A percentile compares a stretch with the other conserved stretches of the same genome.
Evolutionary conservation across 2,888 invertebrate genomes (phyloP).

Genomic region (Panorpa germanica): DNA sequence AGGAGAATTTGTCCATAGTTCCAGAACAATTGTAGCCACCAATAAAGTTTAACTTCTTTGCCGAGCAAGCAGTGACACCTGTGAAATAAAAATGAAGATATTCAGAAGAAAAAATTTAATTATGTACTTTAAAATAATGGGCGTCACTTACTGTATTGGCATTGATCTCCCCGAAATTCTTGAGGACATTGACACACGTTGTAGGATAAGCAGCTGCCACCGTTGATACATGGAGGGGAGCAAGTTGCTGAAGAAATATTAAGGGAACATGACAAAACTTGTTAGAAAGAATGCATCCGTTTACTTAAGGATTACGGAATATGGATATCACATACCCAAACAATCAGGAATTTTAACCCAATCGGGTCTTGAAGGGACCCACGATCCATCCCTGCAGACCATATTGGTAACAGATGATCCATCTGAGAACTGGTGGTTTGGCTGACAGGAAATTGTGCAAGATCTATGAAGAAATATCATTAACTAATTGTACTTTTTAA

Average conservation of each 20-base stretch:
- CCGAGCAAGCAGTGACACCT: conserved; percentile 39
- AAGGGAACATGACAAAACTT: conserved; percentile 11
- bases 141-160: conserved; percentile 42
- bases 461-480: conserved; percentile 24
- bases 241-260: conserved; percentile 37
- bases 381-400: conserved; percentile 46
- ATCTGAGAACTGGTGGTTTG: conserved; percentile 48
- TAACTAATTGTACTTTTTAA: conserved; percentile 7
- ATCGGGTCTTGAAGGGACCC: conserved; percentile 45
- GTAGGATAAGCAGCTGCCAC: conserved; percentile 58
- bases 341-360: conserved; percentile 49
- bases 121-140: no score
- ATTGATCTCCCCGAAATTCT: conserved; percentile 47
- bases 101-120: conserved; percentile 1
- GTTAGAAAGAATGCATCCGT: conserved; percentile 7
- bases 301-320: conserved; percentile 1
- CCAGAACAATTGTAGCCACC: conserved; percentile 57
- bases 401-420: conserved; percentile 47
- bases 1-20: conserved; percentile 36
- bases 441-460: conserved; percentile 45
- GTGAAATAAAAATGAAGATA: conserved; percentile 15
- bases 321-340: conserved; percentile 44
- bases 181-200: conserved; percentile 64
- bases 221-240: conserved; percentile 55
- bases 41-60: conserved; percentile 48